Conservation (phyloP, 2,113 vertebrate species). For the Strix aluco region DNA sequence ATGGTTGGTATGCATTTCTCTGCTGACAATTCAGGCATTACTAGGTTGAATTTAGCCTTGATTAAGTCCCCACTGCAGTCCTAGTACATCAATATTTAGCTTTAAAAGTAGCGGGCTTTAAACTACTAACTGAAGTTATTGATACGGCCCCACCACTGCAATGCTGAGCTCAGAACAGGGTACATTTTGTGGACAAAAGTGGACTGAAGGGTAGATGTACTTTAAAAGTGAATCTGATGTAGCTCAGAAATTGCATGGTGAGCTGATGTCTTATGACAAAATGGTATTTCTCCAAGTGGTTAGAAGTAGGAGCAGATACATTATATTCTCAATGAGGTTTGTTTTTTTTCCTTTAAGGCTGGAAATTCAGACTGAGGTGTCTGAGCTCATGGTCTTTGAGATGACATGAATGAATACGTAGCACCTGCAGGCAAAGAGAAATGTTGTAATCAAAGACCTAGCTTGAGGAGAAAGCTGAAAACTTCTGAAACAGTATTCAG, state of each 20-base stretch:
- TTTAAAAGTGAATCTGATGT: neutral
- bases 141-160: neutral
- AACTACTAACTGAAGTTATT: neutral
- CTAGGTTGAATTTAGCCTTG: neutral
- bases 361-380: neutral
- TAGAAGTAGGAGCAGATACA: neutral
- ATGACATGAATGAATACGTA: neutral
- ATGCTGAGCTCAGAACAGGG: neutral
- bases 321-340: neutral
- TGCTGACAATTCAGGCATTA: neutral
- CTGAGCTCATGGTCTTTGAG: neutral
- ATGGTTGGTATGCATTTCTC: neutral
- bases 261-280: neutral
- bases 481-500: neutral
- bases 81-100: neutral
- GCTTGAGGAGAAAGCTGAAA: neutral
- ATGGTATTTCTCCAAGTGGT: neutral
- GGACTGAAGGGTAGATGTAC: neutral
- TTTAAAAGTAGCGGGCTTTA: neutral
- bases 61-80: neutral
- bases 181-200: neutral
- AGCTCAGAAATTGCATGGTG: neutral
- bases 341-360: neutral
- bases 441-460: neutral
- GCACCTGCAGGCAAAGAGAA: neutral